phyloP scores from a whole-genome alignment of 1,140 invertebrate species.

The Cherax quadricarinatus region DNA sequence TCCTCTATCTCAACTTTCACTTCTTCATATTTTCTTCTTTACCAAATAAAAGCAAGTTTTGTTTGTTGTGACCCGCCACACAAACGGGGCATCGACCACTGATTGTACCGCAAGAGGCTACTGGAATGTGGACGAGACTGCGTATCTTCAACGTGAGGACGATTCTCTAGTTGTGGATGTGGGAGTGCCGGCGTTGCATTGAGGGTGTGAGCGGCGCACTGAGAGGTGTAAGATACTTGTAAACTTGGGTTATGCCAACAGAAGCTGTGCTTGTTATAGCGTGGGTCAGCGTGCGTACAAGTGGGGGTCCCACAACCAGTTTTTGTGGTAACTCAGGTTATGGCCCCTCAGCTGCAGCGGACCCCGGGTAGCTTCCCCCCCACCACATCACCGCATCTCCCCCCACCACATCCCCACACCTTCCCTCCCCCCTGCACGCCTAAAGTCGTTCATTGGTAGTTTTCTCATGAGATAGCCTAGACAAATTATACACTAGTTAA shows the following conservation, averaged over 20 bases:
- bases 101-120: background rate
- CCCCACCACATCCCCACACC: background rate
- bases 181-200: background rate
- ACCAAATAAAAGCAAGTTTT: too few relatives aligned
- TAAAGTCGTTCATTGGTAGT: too few relatives aligned
- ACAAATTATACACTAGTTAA: too few relatives aligned
- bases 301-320: background rate
- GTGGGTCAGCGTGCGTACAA: background rate
- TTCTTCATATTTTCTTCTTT: too few relatives aligned
- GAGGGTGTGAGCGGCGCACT: background rate
- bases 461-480: too few relatives aligned
- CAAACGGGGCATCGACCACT: background rate
- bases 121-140: background rate
- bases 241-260: too few relatives aligned
- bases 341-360: background rate
- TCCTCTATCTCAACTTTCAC: too few relatives aligned
- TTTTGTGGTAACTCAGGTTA: constrained; percentile 13
- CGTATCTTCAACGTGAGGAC: background rate
- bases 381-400: background rate
- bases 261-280: background rate
- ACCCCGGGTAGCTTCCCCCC: background rate
- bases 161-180: background rate
- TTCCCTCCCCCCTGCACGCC: too few relatives aligned
- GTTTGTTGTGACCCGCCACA: background rate
- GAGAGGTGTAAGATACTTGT: background rate